Percentiles rank a stretch among this genome's conserved stretches.
Conservation (phyloP, 2,888 invertebrate genomes). For the Tenodera sinensis region DNA sequence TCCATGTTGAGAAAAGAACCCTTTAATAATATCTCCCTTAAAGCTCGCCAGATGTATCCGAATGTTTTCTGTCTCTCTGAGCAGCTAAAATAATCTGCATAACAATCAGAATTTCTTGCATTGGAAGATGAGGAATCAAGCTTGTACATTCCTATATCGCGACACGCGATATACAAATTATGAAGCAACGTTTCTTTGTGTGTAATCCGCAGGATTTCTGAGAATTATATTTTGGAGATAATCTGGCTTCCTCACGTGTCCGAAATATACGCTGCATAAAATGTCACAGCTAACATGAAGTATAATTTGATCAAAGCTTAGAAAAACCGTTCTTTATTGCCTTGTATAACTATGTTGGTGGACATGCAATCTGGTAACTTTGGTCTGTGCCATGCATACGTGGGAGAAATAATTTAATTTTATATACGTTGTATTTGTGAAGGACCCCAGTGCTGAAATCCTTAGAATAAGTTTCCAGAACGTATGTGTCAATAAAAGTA, state of each 20-base stretch:
- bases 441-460: too few species aligned
- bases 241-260: neutral
- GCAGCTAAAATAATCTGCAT: too few species aligned
- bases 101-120: neutral
- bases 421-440: too few species aligned
- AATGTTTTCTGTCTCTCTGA: too few species aligned
- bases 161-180: neutral
- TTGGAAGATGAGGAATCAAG: neutral
- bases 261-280: neutral
- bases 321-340: neutral
- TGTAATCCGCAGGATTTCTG: too few species aligned
- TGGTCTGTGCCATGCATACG: neutral
- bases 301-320: neutral
- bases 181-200: neutral
- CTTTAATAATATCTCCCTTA: too few species aligned
- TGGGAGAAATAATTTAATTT: too few species aligned
- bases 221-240: neutral
- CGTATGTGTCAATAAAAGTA: too few species aligned
- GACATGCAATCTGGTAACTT: neutral
- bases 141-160: too few species aligned
- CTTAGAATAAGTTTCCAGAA: too few species aligned
- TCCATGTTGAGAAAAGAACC: too few species aligned
- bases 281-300: neutral
- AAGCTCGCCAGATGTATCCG: too few species aligned
- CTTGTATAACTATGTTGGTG: neutral